phyloP scores from a whole-genome alignment of 23 tunicate species.

The Ascidia mentula region DNA sequence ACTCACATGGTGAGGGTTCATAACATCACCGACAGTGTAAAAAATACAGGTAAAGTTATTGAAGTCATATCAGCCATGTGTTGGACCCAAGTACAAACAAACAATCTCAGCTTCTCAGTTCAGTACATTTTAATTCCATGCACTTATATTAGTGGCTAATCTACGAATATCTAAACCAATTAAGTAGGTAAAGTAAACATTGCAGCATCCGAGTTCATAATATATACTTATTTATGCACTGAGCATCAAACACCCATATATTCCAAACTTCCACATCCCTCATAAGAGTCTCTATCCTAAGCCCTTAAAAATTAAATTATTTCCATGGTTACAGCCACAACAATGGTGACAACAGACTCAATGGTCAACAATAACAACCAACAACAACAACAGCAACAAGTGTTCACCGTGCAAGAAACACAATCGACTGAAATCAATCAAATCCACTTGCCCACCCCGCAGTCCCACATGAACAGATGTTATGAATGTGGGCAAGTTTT shows the following conservation, averaged over 20 bases:
- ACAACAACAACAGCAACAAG: too few relatives aligned
- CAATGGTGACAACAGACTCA: not conserved
- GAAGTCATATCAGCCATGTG: not conserved
- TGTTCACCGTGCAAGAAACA: not conserved
- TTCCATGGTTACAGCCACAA: not conserved
- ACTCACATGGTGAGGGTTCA: constrained; percentile 84
- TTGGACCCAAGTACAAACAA: too few relatives aligned
- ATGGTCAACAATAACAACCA: not conserved
- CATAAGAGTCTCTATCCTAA: not conserved
- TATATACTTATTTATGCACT: too few relatives aligned
- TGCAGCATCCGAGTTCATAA: too few relatives aligned
- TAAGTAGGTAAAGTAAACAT: too few relatives aligned
- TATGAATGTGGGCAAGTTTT: constrained; percentile 87
- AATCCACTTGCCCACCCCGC: constrained; percentile 20
- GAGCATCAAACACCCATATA: too few relatives aligned
- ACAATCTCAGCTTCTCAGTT: too few relatives aligned
- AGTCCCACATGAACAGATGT: constrained; percentile 70
- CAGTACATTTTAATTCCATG: too few relatives aligned
- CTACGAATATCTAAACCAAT: too few relatives aligned
- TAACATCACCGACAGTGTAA: constrained; percentile 29
- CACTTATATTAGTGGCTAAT: too few relatives aligned
- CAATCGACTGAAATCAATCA: not conserved
- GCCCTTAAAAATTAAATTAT: not conserved
- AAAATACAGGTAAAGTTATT: constrained; percentile 10
- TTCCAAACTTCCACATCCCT: too few relatives aligned